Evolutionary conservation across 2,888 invertebrate species (phyloP), one percentile per base, ranked within the genome.

Genomic region (Stegophylla sp.): DNA sequence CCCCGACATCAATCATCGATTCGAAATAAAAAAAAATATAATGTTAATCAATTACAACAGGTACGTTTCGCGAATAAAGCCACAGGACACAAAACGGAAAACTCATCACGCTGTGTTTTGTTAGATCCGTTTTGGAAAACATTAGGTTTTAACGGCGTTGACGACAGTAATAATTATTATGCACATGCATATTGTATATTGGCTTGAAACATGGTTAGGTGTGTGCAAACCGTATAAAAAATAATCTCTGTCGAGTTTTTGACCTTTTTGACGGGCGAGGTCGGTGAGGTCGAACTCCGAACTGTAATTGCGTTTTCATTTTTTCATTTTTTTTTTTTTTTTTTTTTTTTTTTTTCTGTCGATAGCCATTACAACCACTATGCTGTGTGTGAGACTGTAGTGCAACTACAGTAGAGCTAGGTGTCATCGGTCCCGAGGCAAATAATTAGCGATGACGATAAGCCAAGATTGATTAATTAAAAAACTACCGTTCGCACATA

Each of bases 391-490:
- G 43, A 20, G 23, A 2, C 1, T 26, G 26, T 59, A 56, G 72
- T 73, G 45, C n/a, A 13, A 1, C 66, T 45, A 43, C 45, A 28
- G 23, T 13, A 41, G n/a, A 15, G 20, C 48, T 56, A 41, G 64
- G 64, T 75, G 75, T 75, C 75, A 64, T 51, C 51, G 63, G 75
- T 64, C 75, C 59, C 34, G 34, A 20, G 34, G 69, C 69, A 45
- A 59, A 79, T 79, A 69, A 79, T 48, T 61, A 79, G 20, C 69
- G 56, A 26, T 41, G 66, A 56, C 17, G 59, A 45, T 41, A 23
- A 53, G 71, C 7, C 61, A 34, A 34, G 34, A 59, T 79, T 61
- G 77, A 79, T 69, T 69, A 79, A 79, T 79, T 79, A 79, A 79
- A 53, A 79, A 79, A 69, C 61, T 69, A 79, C 69, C 69, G 69